A percentile compares a stretch with the other conserved stretches of the same genome.
Evolutionary conservation across 2,888 invertebrate genomes (phyloP).

Genomic region (Drosophila ustulata): DNA sequence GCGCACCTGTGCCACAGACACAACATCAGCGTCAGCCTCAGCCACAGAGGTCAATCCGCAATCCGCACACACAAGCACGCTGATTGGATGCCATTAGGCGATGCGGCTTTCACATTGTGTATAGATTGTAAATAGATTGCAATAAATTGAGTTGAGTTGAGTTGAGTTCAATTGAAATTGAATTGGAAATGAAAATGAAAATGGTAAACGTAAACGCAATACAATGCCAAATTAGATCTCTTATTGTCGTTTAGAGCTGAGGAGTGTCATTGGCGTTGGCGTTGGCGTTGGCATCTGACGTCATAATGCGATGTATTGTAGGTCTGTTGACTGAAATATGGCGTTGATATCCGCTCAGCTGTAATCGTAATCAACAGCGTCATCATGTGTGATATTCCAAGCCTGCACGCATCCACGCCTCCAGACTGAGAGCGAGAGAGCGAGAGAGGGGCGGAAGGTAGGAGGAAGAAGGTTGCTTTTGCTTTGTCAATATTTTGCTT

Average conservation of each 20-base stretch:
- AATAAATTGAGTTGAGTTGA: conserved; percentile 46
- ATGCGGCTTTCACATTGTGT: conserved; percentile 6
- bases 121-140: conserved; percentile 29
- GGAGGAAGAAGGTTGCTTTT: conserved; percentile 24
- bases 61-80: conserved; percentile 50
- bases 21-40: neutral
- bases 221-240: conserved; percentile 70
- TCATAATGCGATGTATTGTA: conserved; percentile 18
- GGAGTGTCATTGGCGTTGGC: conserved; percentile 37
- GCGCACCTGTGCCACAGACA: conserved; percentile 53
- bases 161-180: conserved; percentile 48
- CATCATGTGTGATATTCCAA: conserved; percentile 30
- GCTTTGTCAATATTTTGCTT: conserved; percentile 62
- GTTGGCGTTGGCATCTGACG: conserved; percentile 30
- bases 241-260: conserved; percentile 41
- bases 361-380: conserved; percentile 8
- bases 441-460: neutral
- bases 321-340: conserved; percentile 31
- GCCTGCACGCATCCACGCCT: conserved; percentile 43
- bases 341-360: conserved; percentile 24
- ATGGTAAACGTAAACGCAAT: conserved; percentile 22
- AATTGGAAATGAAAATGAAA: conserved; percentile 48
- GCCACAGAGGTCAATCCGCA: conserved; percentile 37
- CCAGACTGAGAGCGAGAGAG: neutral
- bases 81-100: conserved; percentile 67